These are phyloP conservation scores for Ammodytes marinus DNA, from an alignment of 2,113 vertebrate species.

Conservation along the genomic window DNA sequence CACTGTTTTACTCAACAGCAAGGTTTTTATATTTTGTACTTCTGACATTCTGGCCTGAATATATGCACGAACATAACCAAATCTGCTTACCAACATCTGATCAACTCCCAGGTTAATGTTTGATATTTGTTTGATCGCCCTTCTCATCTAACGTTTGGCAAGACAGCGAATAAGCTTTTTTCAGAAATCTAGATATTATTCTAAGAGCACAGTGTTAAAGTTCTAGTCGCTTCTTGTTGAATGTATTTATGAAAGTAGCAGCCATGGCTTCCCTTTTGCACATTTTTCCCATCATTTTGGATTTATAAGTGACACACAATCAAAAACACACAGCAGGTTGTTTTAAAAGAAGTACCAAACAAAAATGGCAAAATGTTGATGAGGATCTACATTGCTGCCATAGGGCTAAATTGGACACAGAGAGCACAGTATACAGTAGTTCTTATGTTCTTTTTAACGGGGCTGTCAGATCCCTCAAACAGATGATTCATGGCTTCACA, in stretches of 20 bases:
- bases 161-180: too few relatives aligned
- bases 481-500: slow-evolving; percentile 18
- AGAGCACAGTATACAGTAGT: background rate
- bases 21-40: background rate
- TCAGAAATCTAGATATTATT: too few relatives aligned
- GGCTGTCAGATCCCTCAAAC: background rate
- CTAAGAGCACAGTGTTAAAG: too few relatives aligned
- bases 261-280: background rate
- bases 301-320: background rate
- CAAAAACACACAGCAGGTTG: background rate
- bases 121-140: too few relatives aligned
- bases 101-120: too few relatives aligned
- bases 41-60: too few relatives aligned
- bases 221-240: too few relatives aligned
- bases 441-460: background rate
- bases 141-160: too few relatives aligned
- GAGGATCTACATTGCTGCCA: background rate
- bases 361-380: background rate
- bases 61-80: too few relatives aligned
- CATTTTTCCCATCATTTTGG: background rate
- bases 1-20: background rate
- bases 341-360: background rate
- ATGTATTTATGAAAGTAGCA: too few relatives aligned
- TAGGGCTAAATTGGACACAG: background rate
- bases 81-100: too few relatives aligned